A percentile compares a stretch with the other conserved stretches of the same genome.
These are phyloP conservation scores for Acanthochromis polyacanthus DNA, from an alignment of 2,113 vertebrate species.

Conservation along the genomic window DNA sequence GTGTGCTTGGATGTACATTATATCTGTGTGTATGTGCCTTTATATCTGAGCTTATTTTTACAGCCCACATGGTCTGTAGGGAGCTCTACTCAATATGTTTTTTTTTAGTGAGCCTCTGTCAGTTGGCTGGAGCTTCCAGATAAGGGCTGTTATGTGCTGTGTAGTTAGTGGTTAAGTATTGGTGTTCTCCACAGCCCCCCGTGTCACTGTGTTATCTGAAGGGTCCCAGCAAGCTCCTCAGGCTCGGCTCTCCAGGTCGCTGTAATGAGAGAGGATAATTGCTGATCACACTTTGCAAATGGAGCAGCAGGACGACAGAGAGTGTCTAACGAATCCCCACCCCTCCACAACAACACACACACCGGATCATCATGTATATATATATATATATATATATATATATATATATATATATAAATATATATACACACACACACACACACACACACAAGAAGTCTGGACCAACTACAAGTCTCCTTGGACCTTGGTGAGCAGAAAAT, in stretches of 20 bases:
- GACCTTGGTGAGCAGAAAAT: neutral
- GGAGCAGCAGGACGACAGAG: constrained; percentile 58
- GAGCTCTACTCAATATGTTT: constrained; percentile 60
- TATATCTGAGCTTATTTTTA: constrained; percentile 49
- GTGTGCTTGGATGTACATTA: constrained; percentile 9
- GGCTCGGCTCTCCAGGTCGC: constrained; percentile 72
- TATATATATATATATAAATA: neutral
- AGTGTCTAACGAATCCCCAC: constrained; percentile 48
- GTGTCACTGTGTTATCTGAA: constrained; percentile 78
- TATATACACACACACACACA: neutral
- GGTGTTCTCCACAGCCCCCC: constrained; percentile 59
- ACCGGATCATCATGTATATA: neutral
- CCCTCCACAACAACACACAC: neutral
- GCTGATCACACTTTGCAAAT: constrained; percentile 80
- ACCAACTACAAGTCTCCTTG: neutral
- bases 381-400: too few relatives aligned
- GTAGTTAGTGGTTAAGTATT: constrained; percentile 71
- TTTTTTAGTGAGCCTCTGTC: constrained; percentile 52
- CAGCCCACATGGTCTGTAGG: constrained; percentile 37
- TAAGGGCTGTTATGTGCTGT: constrained; percentile 76
- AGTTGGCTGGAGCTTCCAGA: constrained; percentile 75
- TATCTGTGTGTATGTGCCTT: constrained; percentile 11
- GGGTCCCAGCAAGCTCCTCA: constrained; percentile 72
- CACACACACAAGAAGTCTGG: neutral
- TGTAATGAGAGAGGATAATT: constrained; percentile 83